phyloP scores from a whole-genome alignment of 2,113 vertebrate genomes.

The Callorhinus ursinus region DNA sequence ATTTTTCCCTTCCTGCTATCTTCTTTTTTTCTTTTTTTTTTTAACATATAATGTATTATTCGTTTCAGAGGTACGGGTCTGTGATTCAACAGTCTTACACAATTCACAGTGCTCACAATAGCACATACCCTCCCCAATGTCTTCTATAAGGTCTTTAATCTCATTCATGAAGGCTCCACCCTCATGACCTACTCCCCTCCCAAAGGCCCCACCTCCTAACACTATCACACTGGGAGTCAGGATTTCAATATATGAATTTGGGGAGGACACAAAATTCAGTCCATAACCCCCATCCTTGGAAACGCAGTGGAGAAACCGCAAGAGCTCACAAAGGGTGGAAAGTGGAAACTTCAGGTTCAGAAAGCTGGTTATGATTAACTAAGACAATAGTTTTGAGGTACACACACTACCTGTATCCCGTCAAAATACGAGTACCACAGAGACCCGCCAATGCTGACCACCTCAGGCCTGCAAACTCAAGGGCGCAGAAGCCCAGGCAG shows the following conservation, averaged over 20 bases:
- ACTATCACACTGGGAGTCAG: background rate
- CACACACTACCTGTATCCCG: background rate
- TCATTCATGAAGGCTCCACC: background rate
- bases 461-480: background rate
- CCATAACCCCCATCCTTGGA: background rate
- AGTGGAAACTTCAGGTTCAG: background rate
- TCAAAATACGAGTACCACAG: background rate
- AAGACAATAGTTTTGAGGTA: background rate
- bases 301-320: background rate
- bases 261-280: background rate
- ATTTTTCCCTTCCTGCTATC: too few relatives aligned
- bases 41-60: too few relatives aligned
- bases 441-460: background rate
- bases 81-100: too few relatives aligned
- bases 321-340: background rate
- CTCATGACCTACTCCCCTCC: background rate
- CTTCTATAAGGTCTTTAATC: background rate
- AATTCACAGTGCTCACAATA: too few relatives aligned
- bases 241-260: background rate
- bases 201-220: background rate
- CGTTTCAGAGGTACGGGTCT: too few relatives aligned
- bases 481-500: background rate
- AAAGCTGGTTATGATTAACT: background rate
- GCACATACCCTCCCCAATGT: too few relatives aligned
- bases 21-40: too few relatives aligned